Base-by-base conservation (phyloP, 2,113 vertebrate species). In the Poeciliopsis turrubarensis region DNA sequence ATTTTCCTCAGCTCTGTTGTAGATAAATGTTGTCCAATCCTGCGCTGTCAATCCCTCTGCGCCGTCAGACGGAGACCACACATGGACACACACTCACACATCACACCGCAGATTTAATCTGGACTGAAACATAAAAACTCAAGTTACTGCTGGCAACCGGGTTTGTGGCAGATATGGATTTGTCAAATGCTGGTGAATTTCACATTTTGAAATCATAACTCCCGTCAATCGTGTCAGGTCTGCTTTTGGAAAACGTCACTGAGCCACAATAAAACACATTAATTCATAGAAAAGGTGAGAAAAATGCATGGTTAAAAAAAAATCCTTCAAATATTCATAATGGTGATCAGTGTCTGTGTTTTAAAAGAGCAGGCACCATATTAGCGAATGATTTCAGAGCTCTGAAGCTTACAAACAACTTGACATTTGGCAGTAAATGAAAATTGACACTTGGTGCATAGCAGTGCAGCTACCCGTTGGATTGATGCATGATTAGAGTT, bases 11-110 rank as follows among this genome's bases (percentile, higher is more conserved):
- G 79, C 85, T 80, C 78, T 87, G 78, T 91, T 89, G 83, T 88
- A 91, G 87, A 94, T 92, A 91, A 91, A 93, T 89, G 88, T 88
- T 89, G 86, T 87, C 84, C 90, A 91, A 87, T 92, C 79, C 81
- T 69, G 54, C 31, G 17, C 90, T 86, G 89, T 89, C 88, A 89
- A 85, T 87, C 81, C 78, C 75, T 77, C 39, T 75, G 60, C 70
- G 70, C 78, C 71, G 65, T 73, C 81, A 88, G 84, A 88, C 26
- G 54, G 80, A 83, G 82, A 47, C 73, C 75, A 60, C 71, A 77
- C 41, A 51, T 44, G 70, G 25, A 62, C 61, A 39, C 72, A 79
- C 88, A 70, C 60, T 77, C 63, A 30, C 62, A 34, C 30, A 70
- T 72, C 83, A 32, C 74, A 73, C 68, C 65, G 72, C 63, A 84